A percentile compares a stretch with the other conserved stretches of the same genome.
Evolutionary conservation across 2,113 vertebrate genomes (phyloP).

Genomic region (Pterophyllum scalare): DNA sequence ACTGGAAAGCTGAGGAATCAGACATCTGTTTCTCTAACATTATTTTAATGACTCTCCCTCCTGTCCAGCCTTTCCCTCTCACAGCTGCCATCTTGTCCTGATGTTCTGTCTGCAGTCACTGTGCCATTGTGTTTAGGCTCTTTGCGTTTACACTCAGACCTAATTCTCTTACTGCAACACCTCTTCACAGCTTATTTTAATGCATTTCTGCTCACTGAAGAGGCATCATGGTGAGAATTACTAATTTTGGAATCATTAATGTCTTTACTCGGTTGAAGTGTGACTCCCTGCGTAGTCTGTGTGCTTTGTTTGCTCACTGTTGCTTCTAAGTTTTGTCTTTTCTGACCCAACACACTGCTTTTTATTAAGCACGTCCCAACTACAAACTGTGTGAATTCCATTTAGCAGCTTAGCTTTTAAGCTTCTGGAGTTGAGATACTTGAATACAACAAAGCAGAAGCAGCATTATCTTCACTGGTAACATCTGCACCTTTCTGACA

Average conservation of each 20-base stretch:
- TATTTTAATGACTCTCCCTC: neutral
- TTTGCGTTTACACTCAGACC: neutral
- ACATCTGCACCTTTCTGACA: neutral
- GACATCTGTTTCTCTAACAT: neutral
- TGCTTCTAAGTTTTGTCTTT: neutral
- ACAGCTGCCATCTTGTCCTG: constrained; percentile 23
- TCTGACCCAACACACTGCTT: neutral
- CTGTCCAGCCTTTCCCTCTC: neutral
- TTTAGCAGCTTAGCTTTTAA: neutral
- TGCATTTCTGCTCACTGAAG: constrained; percentile 59
- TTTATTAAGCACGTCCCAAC: neutral
- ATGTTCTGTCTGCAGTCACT: constrained; percentile 6
- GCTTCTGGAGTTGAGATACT: neutral
- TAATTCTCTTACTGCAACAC: constrained; percentile 27
- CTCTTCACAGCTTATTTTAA: constrained; percentile 65
- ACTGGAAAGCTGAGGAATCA: constrained; percentile 38
- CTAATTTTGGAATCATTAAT: constrained; percentile 44
- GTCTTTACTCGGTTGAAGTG: constrained; percentile 27
- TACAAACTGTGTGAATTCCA: neutral
- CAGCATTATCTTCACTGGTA: neutral
- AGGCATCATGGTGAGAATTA: constrained; percentile 62
- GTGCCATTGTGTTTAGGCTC: neutral
- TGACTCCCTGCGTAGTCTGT: constrained; percentile 28
- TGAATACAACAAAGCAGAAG: neutral
- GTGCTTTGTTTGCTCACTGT: neutral